These are phyloP conservation scores for Chaetura pelagica DNA, from an alignment of 2,113 vertebrate genomes.

Conservation along the genomic window DNA sequence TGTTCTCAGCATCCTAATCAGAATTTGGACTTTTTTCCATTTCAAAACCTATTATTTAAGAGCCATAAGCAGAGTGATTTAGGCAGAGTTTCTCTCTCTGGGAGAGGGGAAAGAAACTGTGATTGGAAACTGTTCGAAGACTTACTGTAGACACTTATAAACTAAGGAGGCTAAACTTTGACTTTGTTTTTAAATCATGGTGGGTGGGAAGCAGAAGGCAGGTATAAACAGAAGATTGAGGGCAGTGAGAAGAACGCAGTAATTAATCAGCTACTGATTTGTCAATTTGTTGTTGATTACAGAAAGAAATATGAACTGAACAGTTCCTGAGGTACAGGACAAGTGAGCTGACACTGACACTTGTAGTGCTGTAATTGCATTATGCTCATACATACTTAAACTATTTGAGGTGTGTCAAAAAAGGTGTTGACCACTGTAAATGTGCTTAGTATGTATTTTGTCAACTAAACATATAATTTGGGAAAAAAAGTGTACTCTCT, in stretches of 20 bases:
- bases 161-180: not conserved
- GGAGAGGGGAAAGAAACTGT: not conserved
- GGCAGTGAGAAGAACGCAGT: not conserved
- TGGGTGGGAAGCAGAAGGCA: not conserved
- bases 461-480: not conserved
- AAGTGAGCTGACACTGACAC: not conserved
- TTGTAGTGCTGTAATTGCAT: not conserved
- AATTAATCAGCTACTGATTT: not conserved
- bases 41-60: not conserved
- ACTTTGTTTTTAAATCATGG: not conserved
- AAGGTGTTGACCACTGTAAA: not conserved
- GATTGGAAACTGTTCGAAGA: not conserved
- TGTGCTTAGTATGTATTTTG: not conserved
- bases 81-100: not conserved
- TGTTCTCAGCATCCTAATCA: not conserved
- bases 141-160: not conserved
- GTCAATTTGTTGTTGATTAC: not conserved
- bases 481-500: not conserved
- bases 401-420: not conserved
- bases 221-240: not conserved
- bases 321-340: rapidly evolving
- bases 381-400: not conserved
- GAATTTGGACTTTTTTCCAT: not conserved
- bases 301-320: not conserved
- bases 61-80: not conserved